phyloP scores from a whole-genome alignment of 2,888 invertebrate species.

The Drosophila meridionalis region DNA sequence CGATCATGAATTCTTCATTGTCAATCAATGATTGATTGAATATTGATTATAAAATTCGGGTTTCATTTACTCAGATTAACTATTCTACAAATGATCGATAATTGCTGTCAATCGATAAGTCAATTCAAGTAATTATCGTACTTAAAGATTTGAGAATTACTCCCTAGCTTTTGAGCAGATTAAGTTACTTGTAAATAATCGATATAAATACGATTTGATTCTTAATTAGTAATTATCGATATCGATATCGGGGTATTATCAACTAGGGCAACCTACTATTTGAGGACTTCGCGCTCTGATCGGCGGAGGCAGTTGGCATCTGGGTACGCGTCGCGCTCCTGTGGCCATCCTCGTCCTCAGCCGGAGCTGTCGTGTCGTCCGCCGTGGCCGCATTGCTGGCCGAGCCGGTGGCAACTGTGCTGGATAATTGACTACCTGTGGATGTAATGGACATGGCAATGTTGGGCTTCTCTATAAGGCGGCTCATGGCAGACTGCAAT shows the following conservation, averaged over 20 bases:
- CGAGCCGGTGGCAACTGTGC: constrained; percentile 46
- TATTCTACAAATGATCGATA: background rate
- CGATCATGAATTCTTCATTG: too few species aligned
- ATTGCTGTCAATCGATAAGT: background rate
- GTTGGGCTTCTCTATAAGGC: constrained; percentile 84
- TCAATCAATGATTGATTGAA: too few species aligned
- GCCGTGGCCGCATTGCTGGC: constrained; percentile 28
- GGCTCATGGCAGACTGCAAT: constrained; percentile 83
- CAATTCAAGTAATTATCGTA: too few species aligned
- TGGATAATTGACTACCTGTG: constrained; percentile 72
- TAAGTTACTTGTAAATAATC: background rate
- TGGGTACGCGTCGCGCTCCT: constrained; percentile 7
- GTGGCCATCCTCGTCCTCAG: constrained; percentile 56
- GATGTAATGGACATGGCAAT: constrained; percentile 84
- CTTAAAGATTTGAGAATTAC: too few species aligned
- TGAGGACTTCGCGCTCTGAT: constrained; percentile 22
- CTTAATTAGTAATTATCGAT: background rate
- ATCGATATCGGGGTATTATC: background rate
- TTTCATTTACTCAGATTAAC: background rate
- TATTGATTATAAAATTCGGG: too few species aligned
- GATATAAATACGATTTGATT: background rate
- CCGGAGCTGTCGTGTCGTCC: constrained; percentile 27
- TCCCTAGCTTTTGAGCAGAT: background rate
- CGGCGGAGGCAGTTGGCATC: background rate
- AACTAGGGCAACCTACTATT: constrained; percentile 23